phyloP scores from a whole-genome alignment of 2,113 vertebrate species.

The Dicaeum eximium region DNA sequence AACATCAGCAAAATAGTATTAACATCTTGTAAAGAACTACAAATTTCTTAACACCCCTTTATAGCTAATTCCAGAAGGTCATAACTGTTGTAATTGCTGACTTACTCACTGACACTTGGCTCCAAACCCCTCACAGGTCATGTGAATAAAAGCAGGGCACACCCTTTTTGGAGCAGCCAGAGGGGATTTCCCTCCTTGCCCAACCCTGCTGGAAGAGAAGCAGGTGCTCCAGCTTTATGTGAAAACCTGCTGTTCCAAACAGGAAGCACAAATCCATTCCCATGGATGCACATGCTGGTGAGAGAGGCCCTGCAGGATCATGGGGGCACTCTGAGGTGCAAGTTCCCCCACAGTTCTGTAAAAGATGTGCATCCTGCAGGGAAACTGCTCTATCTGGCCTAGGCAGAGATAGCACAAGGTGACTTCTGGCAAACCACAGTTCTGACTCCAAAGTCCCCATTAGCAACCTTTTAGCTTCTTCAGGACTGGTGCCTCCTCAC shows the following conservation, averaged over 20 bases:
- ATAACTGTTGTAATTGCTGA: background rate
- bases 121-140: background rate
- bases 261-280: background rate
- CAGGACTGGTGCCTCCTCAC: background rate
- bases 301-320: background rate
- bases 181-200: background rate
- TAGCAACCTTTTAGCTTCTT: background rate
- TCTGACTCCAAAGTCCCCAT: background rate
- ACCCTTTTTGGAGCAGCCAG: background rate
- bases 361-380: no score
- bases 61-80: background rate
- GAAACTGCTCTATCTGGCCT: background rate
- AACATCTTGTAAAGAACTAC: background rate
- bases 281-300: fast-evolving
- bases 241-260: background rate
- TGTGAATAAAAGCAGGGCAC: background rate
- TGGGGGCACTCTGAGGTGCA: fast-evolving
- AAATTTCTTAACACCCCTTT: background rate
- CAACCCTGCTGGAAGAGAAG: background rate
- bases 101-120: background rate
- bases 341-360: no score
- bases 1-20: background rate
- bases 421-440: background rate
- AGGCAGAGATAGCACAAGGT: background rate
- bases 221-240: background rate